A percentile compares a stretch with the other conserved stretches of the same genome.
Conservation (phyloP, 2,888 invertebrate genomes). For the Drosophila infuscata region DNA sequence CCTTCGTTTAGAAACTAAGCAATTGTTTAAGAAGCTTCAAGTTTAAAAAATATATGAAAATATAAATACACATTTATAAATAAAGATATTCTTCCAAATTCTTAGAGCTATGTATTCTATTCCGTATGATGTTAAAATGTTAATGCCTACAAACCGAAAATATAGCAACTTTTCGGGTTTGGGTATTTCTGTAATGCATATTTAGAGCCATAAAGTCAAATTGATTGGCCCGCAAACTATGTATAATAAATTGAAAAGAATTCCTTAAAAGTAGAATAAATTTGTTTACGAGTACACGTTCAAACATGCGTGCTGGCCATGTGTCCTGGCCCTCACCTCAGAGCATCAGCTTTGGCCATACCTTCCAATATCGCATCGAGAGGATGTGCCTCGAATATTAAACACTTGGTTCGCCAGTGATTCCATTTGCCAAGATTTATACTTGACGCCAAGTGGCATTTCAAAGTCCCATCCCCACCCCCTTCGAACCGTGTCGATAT, state of each 20-base stretch:
- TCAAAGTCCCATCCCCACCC: constrained; percentile 12
- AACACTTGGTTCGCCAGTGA: constrained; percentile 47
- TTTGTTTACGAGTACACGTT: constrained; percentile 40
- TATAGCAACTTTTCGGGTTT: not conserved
- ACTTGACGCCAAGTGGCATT: constrained; percentile 51
- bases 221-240: constrained; percentile 46
- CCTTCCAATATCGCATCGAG: constrained; percentile 65
- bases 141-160: not conserved
- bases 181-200: constrained; percentile 45
- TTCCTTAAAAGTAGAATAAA: constrained; percentile 58
- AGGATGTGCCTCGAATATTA: constrained; percentile 65
- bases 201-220: constrained; percentile 60
- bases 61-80: too few species aligned
- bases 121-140: not conserved
- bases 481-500: constrained; percentile 14
- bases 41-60: too few species aligned
- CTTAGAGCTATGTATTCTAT: not conserved
- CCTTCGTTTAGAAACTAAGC: too few species aligned
- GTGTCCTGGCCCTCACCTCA: constrained; percentile 7
- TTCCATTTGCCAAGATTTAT: constrained; percentile 63
- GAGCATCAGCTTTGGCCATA: constrained; percentile 22
- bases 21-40: too few species aligned
- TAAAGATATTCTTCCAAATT: not conserved
- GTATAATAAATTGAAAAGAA: constrained; percentile 70
- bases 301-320: not conserved